Conservation (phyloP, 2,797 vertebrate species). For the Onychomys arenicola region DNA sequence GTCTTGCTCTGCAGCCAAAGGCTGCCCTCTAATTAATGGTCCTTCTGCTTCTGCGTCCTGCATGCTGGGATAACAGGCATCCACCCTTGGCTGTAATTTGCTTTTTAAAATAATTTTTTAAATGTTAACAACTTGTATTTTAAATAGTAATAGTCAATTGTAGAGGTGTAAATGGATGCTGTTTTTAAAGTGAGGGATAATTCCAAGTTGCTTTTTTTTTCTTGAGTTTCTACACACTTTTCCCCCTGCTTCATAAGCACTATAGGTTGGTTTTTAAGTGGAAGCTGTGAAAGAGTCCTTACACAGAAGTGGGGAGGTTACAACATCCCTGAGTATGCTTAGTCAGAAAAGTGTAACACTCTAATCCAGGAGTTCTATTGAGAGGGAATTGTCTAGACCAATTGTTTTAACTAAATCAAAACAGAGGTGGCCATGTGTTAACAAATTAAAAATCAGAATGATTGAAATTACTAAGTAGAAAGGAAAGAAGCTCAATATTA, state of each 20-base stretch:
- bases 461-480: neutral
- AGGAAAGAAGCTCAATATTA: neutral
- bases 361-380: neutral
- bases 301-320: neutral
- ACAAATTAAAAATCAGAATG: neutral
- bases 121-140: neutral
- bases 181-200: neutral
- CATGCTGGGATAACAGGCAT: neutral
- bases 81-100: neutral
- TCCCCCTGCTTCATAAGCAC: neutral
- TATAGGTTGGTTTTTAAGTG: neutral
- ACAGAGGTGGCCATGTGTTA: neutral
- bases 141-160: neutral
- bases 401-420: neutral
- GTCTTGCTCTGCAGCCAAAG: neutral
- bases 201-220: rapidly evolving
- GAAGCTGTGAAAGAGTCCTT: neutral
- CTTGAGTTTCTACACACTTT: neutral
- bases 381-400: neutral
- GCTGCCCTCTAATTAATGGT: neutral
- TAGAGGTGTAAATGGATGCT: neutral
- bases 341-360: slow-evolving; percentile 9
- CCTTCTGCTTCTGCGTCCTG: neutral
- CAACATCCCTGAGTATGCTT: neutral
- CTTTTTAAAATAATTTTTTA: neutral